phyloP scores from a whole-genome alignment of 1,140 invertebrate genomes.

The Probaryconus sp. region DNA sequence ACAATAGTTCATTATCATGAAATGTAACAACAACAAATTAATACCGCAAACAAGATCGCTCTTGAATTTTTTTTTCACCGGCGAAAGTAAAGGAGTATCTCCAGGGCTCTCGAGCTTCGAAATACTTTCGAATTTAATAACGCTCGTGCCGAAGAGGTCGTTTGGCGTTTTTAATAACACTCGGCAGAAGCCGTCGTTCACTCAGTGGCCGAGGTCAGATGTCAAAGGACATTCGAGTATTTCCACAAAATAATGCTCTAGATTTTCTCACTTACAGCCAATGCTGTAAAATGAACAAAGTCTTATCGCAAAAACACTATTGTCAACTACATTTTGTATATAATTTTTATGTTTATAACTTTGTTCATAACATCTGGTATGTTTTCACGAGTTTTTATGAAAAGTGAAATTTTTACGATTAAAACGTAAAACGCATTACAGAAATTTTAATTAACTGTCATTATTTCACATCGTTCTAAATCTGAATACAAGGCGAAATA shows the following conservation, averaged over 20 bases:
- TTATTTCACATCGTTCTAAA: too few species aligned
- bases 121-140: conserved; percentile 63
- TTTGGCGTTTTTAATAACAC: conserved; percentile 63
- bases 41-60: conserved; percentile 15
- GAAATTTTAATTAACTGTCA: too few species aligned
- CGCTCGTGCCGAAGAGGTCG: conserved; percentile 58
- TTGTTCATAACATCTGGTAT: conserved; percentile 10
- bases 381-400: conserved; percentile 11
- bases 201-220: conserved; percentile 53
- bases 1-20: not conserved
- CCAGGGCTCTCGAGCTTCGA: conserved; percentile 46
- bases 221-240: conserved; percentile 62
- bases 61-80: conserved; percentile 8
- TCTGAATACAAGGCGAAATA: too few species aligned
- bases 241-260: conserved; percentile 58
- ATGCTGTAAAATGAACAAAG: conserved; percentile 42
- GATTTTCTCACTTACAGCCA: conserved; percentile 55
- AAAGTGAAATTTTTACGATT: too few species aligned
- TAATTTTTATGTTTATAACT: conserved; percentile 43
- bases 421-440: too few species aligned
- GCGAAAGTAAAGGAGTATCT: conserved; percentile 30
- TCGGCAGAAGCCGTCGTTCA: conserved; percentile 56
- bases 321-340: conserved; percentile 36
- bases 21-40: conserved; percentile 6
- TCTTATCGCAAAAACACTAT: conserved; percentile 27